These are phyloP conservation scores for Marronus borbonicus DNA, from an alignment of 2,888 invertebrate species.

Conservation along the genomic window DNA sequence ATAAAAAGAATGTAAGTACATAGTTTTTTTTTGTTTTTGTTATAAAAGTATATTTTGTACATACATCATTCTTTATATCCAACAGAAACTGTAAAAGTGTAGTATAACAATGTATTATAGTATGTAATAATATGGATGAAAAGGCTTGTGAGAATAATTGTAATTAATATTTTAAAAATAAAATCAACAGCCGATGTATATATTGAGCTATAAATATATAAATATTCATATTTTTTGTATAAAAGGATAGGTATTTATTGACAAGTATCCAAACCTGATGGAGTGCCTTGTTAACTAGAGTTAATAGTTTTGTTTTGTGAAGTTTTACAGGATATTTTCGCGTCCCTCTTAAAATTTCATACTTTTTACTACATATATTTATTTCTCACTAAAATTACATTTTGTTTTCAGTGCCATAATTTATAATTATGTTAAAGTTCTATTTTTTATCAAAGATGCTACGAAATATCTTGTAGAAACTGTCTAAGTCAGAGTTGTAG, in stretches of 20 bases:
- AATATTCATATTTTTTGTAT: constrained; percentile 61
- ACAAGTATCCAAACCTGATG: constrained; percentile 63
- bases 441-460: background rate
- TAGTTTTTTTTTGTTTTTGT: constrained; percentile 28
- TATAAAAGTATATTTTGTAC: constrained; percentile 36
- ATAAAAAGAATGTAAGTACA: constrained; percentile 38
- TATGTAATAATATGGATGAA: constrained; percentile 56
- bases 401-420: constrained; percentile 46
- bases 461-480: constrained; percentile 44
- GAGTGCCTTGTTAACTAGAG: constrained; percentile 66
- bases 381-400: constrained; percentile 29
- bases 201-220: constrained; percentile 62
- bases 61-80: constrained; percentile 40
- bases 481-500: constrained; percentile 48
- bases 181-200: constrained; percentile 48
- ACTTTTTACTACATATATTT: constrained; percentile 50
- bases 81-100: constrained; percentile 43
- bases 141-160: constrained; percentile 65
- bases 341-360: constrained; percentile 32
- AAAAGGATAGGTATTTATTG: constrained; percentile 59
- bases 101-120: constrained; percentile 52
- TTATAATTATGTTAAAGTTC: constrained; percentile 35
- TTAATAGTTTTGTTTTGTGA: constrained; percentile 55
- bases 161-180: constrained; percentile 58
- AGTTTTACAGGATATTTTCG: constrained; percentile 52